Evolutionary conservation across 1,140 invertebrate species (phyloP), one percentile per base, ranked within the genome.

Genomic region (Heliconius hermathena): DNA sequence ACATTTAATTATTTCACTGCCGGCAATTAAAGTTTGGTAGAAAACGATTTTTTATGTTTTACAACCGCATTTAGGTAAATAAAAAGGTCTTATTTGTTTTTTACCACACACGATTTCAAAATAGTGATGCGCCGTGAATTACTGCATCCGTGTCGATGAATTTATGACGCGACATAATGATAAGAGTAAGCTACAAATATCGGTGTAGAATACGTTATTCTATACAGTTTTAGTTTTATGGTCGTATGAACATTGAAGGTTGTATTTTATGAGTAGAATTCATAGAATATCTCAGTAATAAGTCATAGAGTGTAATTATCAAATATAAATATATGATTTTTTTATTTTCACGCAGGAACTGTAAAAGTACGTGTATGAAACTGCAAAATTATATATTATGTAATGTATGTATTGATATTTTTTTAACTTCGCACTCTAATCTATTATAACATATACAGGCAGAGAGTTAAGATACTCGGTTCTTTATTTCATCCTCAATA

Each of bases 1-100:
- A 92, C 89, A 89, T 94, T 94, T 94, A 94, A 94, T 94, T 94
- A 93, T 89, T 94, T 93, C 90, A 94, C 92, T 93, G 91, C 88
- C 79, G 83, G 91, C 91, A 93, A 93, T 94, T 94, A 94, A 93
- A 91, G 87, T 94, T 93, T 46, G 86, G 90, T 90, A 84, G 90
- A 93, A 91, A 90, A 91, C 85, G 87, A 85, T 92, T 94, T 94
- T 93, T 93, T 92, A 87, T 87, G 85, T 92, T 94, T 93, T 93
- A 94, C 90, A 90, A 88, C 90, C 90, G 85, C 88, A 90, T 94
- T 93, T 93, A 88, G 87, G 89, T 89, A 91, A 92, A 93, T 93
- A 94, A 94, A 57, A 94, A 46, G 90, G 84, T 87, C 85, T 82
- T 90, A 85, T 91, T 91, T 91, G 83, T 91, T 93, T 94, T 93